Evolutionary conservation across 2,888 invertebrate species (phyloP), one percentile per base, ranked within the genome.

Genomic region (Nomada goodeniana): DNA sequence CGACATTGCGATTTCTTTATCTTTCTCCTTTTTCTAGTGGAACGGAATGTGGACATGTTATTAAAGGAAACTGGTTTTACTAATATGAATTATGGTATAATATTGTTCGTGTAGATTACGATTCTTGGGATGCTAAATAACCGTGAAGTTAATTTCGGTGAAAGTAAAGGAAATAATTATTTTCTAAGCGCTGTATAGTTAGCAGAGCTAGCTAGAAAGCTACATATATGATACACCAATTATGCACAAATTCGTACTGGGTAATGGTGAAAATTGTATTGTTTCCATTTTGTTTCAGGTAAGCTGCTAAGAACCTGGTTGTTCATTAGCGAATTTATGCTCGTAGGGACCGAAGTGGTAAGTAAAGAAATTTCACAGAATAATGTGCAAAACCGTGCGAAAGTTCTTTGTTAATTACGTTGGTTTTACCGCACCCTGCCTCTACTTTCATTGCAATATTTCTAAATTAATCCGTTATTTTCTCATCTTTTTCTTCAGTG

Each of bases 261-360:
- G 42, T 64, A 72, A 61, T 59, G 44, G 23, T 26, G 57, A 44
- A 73, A 68, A 82, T 76, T 64, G 73, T 47, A 80, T 84, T 82
- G 76, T 82, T 85, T 82, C 82, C 78, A 72, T 83, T 78, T 77
- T 88, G 84, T 90, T 90, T 72, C 86, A 84, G 88, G 88, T 88
- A 83, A 85, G 74, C 82, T 80, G 70, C 64, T 73, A 64, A 73
- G 63, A 36, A 71, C 82, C 73, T 73, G 53, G 72, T 68, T 80
- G 71, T 72, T 60, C 79, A 81, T 47, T 47, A 84, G 55, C 79
- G 69, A 61, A 83, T 82, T 84, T 79, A 76, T 72, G 64, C 76
- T 73, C 59, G 60, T 59, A 76, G 59, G 64, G 67, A 80, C 80
- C 55, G 71, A 55, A 50, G 53, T 50, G 71, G 61, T 75, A 79